These are phyloP conservation scores for Sciurus vulgaris DNA, from an alignment of 2,797 vertebrate species.

Conservation along the genomic window DNA sequence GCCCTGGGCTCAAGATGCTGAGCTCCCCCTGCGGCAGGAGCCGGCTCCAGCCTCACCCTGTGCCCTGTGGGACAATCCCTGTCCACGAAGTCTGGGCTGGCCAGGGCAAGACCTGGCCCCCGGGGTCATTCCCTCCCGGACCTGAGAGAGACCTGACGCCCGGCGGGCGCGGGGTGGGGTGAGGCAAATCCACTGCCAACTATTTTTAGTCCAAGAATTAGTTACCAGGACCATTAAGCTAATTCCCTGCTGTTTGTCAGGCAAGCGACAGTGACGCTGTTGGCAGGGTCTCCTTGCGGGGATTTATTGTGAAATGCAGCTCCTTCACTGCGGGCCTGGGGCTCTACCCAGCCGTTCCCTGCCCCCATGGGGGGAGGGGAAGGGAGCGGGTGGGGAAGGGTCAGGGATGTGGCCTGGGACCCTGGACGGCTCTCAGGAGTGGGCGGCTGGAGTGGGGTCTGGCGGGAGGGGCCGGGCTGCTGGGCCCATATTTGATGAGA, in stretches of 20 bases:
- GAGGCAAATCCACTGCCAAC: conserved; percentile 63
- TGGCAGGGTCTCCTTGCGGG: conserved; percentile 85
- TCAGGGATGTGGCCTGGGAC: background rate
- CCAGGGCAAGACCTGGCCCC: background rate
- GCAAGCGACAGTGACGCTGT: conserved; percentile 55
- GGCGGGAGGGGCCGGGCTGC: background rate
- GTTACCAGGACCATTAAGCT: conserved; percentile 83
- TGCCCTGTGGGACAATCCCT: background rate
- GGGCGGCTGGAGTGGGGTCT: background rate
- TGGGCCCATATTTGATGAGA: background rate
- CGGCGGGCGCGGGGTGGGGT: background rate
- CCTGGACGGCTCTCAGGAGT: background rate
- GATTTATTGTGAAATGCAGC: conserved; percentile 86
- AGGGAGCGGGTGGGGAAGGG: background rate
- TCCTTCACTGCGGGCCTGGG: conserved; percentile 75
- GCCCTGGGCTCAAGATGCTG: background rate
- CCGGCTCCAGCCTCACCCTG: fast-evolving
- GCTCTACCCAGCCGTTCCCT: conserved; percentile 11
- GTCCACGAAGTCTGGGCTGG: background rate
- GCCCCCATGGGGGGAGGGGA: background rate
- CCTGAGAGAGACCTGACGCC: background rate
- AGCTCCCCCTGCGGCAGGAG: background rate
- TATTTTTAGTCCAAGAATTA: conserved; percentile 85
- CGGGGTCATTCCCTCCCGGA: background rate
- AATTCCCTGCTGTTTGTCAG: conserved; percentile 82